These are phyloP conservation scores for Timema podura DNA, from an alignment of 2,888 invertebrate genomes.

Conservation along the genomic window DNA sequence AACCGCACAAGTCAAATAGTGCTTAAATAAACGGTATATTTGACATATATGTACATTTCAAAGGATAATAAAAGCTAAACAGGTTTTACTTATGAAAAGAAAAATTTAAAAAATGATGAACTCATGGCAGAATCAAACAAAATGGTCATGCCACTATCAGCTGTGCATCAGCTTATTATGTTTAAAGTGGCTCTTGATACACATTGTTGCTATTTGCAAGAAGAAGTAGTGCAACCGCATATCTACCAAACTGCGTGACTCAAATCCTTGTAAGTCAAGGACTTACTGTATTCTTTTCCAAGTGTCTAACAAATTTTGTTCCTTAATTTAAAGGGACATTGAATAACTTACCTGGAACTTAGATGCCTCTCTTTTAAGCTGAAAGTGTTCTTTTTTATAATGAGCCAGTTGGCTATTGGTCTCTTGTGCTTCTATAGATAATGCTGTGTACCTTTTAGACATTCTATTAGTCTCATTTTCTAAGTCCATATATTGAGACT, in stretches of 20 bases:
- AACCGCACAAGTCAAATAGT: too few relatives aligned
- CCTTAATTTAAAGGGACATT: background rate
- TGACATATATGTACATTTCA: too few relatives aligned
- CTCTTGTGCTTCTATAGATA: constrained; percentile 21
- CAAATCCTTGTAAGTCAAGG: too few relatives aligned
- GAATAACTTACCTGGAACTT: constrained; percentile 19
- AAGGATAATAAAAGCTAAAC: too few relatives aligned
- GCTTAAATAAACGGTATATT: too few relatives aligned
- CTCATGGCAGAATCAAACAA: too few relatives aligned
- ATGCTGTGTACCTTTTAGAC: constrained; percentile 37
- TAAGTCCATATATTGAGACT: constrained; percentile 42
- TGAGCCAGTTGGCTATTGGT: constrained; percentile 31
- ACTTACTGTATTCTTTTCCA: background rate
- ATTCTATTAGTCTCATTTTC: constrained; percentile 42
- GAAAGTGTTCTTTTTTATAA: constrained; percentile 39
- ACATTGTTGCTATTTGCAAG: background rate
- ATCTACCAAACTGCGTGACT: background rate
- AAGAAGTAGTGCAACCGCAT: background rate
- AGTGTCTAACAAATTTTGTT: background rate
- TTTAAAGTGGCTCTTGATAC: background rate
- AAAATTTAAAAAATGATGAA: too few relatives aligned
- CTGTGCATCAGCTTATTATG: background rate
- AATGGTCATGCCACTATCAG: too few relatives aligned
- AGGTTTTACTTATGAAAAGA: too few relatives aligned
- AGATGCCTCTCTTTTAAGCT: constrained; percentile 38